Conservation (phyloP, 2,888 invertebrate species). For the Cordylochernes scorpioides region DNA sequence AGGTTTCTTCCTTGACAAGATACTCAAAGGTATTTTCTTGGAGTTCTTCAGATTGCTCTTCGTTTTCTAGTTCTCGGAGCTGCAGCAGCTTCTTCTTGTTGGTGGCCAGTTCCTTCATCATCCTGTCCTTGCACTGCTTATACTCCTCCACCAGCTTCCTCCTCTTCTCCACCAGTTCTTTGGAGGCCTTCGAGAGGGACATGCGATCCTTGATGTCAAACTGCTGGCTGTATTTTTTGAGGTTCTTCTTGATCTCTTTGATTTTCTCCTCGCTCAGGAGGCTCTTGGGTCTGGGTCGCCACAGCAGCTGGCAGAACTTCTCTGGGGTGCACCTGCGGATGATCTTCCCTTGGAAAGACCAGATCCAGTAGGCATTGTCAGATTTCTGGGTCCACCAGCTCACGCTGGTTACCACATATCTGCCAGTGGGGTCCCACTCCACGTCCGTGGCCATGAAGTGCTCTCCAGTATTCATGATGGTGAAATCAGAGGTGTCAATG, state of each 20-base stretch:
- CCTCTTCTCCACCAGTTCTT: constrained; percentile 77
- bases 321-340: constrained; percentile 49
- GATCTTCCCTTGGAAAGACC: constrained; percentile 75
- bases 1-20: no score
- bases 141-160: constrained; percentile 61
- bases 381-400: constrained; percentile 83
- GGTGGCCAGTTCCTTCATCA: constrained; percentile 41
- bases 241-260: constrained; percentile 70
- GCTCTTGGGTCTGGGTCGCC: constrained; percentile 78
- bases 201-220: constrained; percentile 90
- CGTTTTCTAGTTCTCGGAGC: no score
- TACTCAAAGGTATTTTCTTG: no score
- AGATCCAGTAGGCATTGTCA: constrained; percentile 70
- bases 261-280: constrained; percentile 55
- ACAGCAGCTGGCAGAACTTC: constrained; percentile 72
- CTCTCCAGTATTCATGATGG: constrained; percentile 74
- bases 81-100: constrained; percentile 47
- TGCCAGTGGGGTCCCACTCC: constrained; percentile 97
- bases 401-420: constrained; percentile 81
- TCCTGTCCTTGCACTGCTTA: constrained; percentile 46
- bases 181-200: constrained; percentile 68
- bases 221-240: constrained; percentile 83
- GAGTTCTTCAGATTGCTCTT: no score
- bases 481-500: constrained; percentile 78
- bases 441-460: constrained; percentile 79